Conservation (phyloP, 2,113 vertebrate genomes). For the Gambusia affinis region DNA sequence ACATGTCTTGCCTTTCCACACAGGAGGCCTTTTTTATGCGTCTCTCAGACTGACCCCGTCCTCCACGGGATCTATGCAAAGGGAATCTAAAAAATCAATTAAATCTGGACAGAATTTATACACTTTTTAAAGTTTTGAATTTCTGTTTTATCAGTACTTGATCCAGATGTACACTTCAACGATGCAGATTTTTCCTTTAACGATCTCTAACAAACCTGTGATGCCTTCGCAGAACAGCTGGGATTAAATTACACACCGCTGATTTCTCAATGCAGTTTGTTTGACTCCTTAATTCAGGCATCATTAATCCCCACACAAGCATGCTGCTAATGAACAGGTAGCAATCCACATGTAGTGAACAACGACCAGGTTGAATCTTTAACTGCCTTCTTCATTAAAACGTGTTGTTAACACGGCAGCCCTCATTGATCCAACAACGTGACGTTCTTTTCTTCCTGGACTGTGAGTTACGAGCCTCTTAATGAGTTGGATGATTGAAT, state of each 20-base stretch:
- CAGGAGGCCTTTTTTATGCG: not conserved
- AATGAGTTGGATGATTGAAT: constrained; percentile 64
- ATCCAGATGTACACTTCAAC: not conserved
- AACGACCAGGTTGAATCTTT: constrained; percentile 24
- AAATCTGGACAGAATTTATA: not conserved
- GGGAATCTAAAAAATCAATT: not conserved
- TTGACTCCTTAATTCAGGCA: not conserved
- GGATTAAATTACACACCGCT: no score
- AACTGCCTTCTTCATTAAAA: constrained; percentile 18
- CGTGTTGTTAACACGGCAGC: constrained; percentile 32
- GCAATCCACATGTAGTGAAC: constrained; percentile 5
- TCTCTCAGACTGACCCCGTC: not conserved
- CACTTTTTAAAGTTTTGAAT: not conserved
- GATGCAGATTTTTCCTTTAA: not conserved
- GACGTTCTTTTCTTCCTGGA: constrained; percentile 34
- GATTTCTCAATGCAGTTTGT: no score
- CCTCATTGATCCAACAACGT: constrained; percentile 34
- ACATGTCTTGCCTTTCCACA: not conserved
- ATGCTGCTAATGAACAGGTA: not conserved
- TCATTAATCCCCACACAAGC: not conserved
- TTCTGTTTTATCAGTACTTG: not conserved
- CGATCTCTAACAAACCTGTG: not conserved
- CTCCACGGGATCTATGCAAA: not conserved
- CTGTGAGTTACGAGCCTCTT: constrained; percentile 48
- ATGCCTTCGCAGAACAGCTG: no score